These are phyloP conservation scores for Epinotia ramella DNA, from an alignment of 2,888 invertebrate species.

Conservation along the genomic window DNA sequence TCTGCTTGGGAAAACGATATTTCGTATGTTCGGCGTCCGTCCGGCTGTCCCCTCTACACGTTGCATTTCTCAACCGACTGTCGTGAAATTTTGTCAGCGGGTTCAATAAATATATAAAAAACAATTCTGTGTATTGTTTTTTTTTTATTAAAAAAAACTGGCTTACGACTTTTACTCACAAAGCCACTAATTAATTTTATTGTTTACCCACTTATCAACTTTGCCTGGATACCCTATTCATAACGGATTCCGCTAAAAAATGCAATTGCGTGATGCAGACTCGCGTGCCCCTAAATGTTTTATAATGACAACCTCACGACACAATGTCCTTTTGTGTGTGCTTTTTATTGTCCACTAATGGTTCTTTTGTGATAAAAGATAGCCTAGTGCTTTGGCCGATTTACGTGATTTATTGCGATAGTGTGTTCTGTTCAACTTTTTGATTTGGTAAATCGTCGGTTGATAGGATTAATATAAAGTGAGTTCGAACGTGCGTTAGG, in stretches of 20 bases:
- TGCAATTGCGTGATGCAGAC: constrained; percentile 43
- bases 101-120: too few relatives aligned
- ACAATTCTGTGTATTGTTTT: too few relatives aligned
- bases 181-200: too few relatives aligned
- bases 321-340: constrained; percentile 49
- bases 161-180: too few relatives aligned
- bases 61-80: too few relatives aligned
- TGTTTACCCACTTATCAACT: not conserved
- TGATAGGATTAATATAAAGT: too few relatives aligned
- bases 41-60: too few relatives aligned
- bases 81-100: too few relatives aligned
- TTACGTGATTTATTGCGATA: constrained; percentile 33
- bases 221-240: constrained; percentile 2
- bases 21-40: too few relatives aligned
- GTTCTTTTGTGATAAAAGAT: constrained; percentile 40
- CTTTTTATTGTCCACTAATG: constrained; percentile 43
- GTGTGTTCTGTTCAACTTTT: constrained; percentile 7
- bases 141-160: too few relatives aligned
- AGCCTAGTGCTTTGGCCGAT: constrained; percentile 31
- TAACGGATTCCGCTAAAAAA: constrained; percentile 36
- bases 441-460: constrained; percentile 4
- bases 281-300: constrained; percentile 60
- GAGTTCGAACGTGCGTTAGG: too few relatives aligned
- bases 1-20: too few relatives aligned
- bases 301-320: constrained; percentile 58